Evolutionary conservation across 2,888 invertebrate species (phyloP).

Genomic region (Electrophaes corylata): DNA sequence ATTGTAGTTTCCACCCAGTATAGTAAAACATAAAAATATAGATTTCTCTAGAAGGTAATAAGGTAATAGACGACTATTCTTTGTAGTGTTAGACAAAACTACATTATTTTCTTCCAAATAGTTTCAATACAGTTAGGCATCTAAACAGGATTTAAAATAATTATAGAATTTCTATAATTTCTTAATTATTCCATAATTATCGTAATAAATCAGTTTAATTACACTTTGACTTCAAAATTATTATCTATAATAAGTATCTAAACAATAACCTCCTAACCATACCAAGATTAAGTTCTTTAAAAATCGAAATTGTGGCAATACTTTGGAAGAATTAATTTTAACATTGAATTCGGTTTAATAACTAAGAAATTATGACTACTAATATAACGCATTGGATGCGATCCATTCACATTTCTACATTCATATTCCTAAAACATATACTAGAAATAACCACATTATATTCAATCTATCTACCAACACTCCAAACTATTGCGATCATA

Average conservation of each 20-base stretch:
- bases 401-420: slow-evolving; percentile 43
- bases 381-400: slow-evolving; percentile 72
- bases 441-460: slow-evolving; percentile 70
- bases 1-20: slow-evolving; percentile 13
- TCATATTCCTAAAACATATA: slow-evolving; percentile 61
- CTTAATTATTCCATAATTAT: slow-evolving; percentile 1
- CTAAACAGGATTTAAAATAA: slow-evolving; percentile 7
- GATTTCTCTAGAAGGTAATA: neutral
- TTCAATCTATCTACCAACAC: slow-evolving; percentile 66
- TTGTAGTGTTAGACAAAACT: neutral
- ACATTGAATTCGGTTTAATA: slow-evolving; percentile 74
- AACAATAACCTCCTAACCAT: slow-evolving; percentile 45
- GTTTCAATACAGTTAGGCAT: slow-evolving; percentile 4
- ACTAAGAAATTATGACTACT: slow-evolving; percentile 59
- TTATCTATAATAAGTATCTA: slow-evolving; percentile 42
- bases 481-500: slow-evolving; percentile 67
- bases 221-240: slow-evolving; percentile 16
- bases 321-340: slow-evolving; percentile 72
- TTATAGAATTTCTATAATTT: neutral
- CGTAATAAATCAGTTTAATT: slow-evolving; percentile 12
- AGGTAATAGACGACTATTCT: slow-evolving; percentile 6
- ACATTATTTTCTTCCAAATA: slow-evolving; percentile 1
- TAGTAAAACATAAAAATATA: slow-evolving; percentile 7
- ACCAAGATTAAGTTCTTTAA: slow-evolving; percentile 53
- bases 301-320: slow-evolving; percentile 74